phyloP scores from a whole-genome alignment of 2,797 vertebrate genomes.

The Hippoglossus hippoglossus region DNA sequence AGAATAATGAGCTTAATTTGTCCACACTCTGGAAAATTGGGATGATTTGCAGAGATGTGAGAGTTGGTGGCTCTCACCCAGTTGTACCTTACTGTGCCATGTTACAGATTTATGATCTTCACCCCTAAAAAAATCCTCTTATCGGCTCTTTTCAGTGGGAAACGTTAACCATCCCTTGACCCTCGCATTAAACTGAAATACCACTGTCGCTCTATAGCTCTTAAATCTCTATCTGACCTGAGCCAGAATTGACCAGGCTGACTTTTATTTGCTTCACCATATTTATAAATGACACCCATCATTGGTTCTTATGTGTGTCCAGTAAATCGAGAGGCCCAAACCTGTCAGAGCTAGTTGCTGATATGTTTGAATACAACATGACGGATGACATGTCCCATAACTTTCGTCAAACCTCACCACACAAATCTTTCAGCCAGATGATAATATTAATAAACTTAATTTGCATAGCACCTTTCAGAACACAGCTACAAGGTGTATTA shows the following conservation, averaged over 20 bases:
- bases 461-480: too few relatives aligned
- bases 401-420: not conserved
- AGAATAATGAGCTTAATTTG: not conserved
- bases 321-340: not conserved
- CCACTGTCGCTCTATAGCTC: not conserved
- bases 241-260: conserved; percentile 1
- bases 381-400: not conserved
- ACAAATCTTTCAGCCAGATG: not conserved
- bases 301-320: not conserved
- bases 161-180: conserved; percentile 1
- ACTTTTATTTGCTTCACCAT: too few relatives aligned
- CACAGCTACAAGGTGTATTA: too few relatives aligned
- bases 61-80: not conserved
- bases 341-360: not conserved
- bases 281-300: conserved; percentile 9
- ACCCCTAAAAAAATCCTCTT: not conserved
- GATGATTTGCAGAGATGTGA: conserved; percentile 3
- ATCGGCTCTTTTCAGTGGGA: conserved; percentile 5
- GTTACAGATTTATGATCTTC: conserved; percentile 8
- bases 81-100: not conserved
- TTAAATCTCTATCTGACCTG: not conserved
- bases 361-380: not conserved
- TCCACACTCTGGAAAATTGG: not conserved
- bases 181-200: conserved; percentile 14
- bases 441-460: too few relatives aligned